Conservation (phyloP, 2,888 invertebrate genomes). For the Julus scandinavius region DNA sequence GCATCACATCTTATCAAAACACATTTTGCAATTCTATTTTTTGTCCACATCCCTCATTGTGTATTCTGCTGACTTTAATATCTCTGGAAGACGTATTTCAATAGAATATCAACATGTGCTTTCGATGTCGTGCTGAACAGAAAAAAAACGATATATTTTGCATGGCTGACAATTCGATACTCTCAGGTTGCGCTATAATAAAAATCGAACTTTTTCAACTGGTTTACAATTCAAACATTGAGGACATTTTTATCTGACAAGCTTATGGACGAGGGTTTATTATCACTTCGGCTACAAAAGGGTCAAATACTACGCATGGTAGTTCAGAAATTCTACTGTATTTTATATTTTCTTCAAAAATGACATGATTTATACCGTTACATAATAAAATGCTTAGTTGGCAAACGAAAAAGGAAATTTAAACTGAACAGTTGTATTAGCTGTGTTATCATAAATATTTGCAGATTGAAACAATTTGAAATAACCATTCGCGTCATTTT, state of each 20-base stretch:
- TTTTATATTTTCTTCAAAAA: too few relatives aligned
- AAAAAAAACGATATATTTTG: constrained; percentile 19
- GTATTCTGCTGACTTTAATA: background rate
- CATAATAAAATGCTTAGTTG: too few relatives aligned
- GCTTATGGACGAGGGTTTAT: background rate
- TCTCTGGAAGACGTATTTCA: constrained; percentile 18
- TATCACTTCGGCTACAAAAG: background rate
- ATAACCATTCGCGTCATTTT: too few relatives aligned
- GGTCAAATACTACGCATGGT: background rate
- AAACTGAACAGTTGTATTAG: too few relatives aligned
- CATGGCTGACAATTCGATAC: background rate
- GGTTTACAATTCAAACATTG: constrained; percentile 33
- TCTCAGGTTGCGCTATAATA: background rate
- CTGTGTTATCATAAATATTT: too few relatives aligned
- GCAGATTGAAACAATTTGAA: too few relatives aligned
- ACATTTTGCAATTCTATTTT: background rate
- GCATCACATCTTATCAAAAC: constrained; percentile 25
- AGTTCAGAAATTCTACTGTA: background rate
- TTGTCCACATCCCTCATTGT: background rate
- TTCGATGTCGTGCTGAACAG: background rate
- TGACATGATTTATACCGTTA: too few relatives aligned
- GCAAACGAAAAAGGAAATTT: too few relatives aligned
- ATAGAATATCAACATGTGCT: constrained; percentile 1
- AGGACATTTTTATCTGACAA: background rate
- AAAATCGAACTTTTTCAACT: background rate